These are phyloP conservation scores for Oenanthe oenanthe DNA, from an alignment of 2,113 vertebrate genomes.

Conservation along the genomic window DNA sequence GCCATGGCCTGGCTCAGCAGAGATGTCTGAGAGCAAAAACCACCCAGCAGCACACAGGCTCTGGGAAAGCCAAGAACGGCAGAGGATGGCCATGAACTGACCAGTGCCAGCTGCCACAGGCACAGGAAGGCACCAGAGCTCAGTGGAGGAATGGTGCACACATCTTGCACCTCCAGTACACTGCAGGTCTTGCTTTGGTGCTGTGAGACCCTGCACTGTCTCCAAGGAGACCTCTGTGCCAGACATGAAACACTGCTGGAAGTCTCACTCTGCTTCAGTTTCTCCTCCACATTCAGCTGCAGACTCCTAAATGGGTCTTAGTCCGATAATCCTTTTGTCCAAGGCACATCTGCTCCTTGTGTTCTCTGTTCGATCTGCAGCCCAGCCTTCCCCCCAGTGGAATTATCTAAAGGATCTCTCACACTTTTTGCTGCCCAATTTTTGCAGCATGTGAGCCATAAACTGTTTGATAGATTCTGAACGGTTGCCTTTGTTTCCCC, in stretches of 20 bases:
- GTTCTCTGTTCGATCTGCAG: background rate
- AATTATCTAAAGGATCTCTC: conserved; percentile 22
- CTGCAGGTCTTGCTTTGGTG: background rate
- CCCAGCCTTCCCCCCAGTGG: background rate
- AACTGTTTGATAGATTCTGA: conserved; percentile 31
- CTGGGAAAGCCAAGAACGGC: background rate
- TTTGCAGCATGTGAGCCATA: background rate
- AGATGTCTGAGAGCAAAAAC: background rate
- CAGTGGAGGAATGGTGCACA: background rate
- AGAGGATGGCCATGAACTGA: accelerated
- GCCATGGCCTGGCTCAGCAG: background rate
- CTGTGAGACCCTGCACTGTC: accelerated
- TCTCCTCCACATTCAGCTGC: background rate
- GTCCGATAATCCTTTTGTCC: conserved; percentile 12
- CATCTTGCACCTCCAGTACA: accelerated
- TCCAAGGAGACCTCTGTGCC: background rate
- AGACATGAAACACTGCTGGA: background rate
- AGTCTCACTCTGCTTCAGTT: background rate
- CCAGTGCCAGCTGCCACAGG: accelerated
- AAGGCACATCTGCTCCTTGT: conserved; percentile 4
- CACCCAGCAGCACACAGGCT: background rate
- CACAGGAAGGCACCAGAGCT: background rate
- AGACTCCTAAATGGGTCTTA: background rate
- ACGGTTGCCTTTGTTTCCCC: conserved; percentile 30
- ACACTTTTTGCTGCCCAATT: background rate